Conservation (phyloP, 2,797 vertebrate genomes). For the Typhlichthys subterraneus region DNA sequence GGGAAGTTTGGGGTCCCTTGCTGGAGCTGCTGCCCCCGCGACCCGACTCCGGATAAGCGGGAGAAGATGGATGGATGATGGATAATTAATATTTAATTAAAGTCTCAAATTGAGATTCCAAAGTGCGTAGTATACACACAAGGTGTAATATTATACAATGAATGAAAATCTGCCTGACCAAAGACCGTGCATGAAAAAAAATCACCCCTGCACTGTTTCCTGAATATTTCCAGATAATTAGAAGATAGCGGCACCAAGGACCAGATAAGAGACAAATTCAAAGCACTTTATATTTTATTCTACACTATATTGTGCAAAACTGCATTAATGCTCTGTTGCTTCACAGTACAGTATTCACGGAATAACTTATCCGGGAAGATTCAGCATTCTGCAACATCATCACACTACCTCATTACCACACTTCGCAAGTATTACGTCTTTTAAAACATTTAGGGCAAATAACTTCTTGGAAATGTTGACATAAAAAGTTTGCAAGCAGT, state of each 20-base stretch:
- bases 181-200: constrained; percentile 6
- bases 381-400: constrained; percentile 47
- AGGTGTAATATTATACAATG: constrained; percentile 34
- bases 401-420: constrained; percentile 49
- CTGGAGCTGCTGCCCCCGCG: too few relatives aligned
- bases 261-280: constrained; percentile 3
- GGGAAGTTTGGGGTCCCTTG: too few relatives aligned
- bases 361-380: constrained; percentile 27
- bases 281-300: constrained; percentile 25
- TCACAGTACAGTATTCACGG: constrained; percentile 14
- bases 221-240: constrained; percentile 13
- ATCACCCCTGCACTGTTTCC: background rate
- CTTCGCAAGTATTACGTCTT: constrained; percentile 43
- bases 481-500: constrained; percentile 45
- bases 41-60: too few relatives aligned
- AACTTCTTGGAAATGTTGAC: constrained; percentile 46
- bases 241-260: background rate
- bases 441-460: constrained; percentile 43
- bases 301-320: constrained; percentile 12
- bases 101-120: background rate
- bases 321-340: constrained; percentile 26
- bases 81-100: constrained; percentile 8
- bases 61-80: too few relatives aligned
- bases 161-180: constrained; percentile 24
- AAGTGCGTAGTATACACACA: constrained; percentile 9